A percentile compares a stretch with the other conserved stretches of the same genome.
Conservation (phyloP, 2,113 vertebrate species). For the Podiceps cristatus region DNA sequence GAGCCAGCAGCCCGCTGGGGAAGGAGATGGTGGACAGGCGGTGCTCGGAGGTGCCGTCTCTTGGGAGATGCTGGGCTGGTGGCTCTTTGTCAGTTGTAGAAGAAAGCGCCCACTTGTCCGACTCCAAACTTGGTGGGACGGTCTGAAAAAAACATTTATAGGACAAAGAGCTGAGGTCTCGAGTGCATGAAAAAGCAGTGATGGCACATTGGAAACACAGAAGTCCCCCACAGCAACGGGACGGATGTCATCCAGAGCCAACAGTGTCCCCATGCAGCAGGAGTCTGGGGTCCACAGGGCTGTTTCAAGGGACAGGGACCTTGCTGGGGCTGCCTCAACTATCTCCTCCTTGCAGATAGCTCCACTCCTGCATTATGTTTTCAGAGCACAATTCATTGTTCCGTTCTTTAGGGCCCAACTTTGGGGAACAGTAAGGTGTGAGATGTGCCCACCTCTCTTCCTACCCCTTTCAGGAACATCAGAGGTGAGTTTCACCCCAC, state of each 20-base stretch:
- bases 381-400: not conserved
- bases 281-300: rapidly evolving
- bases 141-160: not conserved
- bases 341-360: not conserved
- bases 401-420: not conserved
- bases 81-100: not conserved
- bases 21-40: rapidly evolving
- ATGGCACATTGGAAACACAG: rapidly evolving
- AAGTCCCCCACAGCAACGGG: not conserved
- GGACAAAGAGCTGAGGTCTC: not conserved
- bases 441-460: not conserved
- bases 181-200: not conserved
- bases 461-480: not conserved
- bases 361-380: not conserved
- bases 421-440: too few relatives aligned
- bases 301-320: not conserved
- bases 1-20: not conserved
- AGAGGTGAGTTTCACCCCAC: not conserved
- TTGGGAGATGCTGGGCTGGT: not conserved
- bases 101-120: not conserved
- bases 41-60: not conserved
- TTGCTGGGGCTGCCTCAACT: not conserved
- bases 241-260: not conserved
- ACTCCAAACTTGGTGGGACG: not conserved
- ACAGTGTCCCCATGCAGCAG: not conserved